phyloP scores from a whole-genome alignment of 2,113 vertebrate species.

The Pomatorhinus ruficollis region DNA sequence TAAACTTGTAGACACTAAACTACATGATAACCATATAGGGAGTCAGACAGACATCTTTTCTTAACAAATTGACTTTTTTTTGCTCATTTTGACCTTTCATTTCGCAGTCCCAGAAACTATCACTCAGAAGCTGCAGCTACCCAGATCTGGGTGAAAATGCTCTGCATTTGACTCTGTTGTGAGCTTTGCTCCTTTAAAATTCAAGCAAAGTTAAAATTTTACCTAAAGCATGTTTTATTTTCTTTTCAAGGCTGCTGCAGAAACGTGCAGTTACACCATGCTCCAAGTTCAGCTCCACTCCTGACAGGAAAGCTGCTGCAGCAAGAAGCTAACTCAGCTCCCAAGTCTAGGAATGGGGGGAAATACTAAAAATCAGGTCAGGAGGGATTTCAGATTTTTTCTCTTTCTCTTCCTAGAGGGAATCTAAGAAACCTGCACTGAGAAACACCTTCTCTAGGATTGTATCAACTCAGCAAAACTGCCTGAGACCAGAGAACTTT shows the following conservation, averaged over 20 bases:
- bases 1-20: background rate
- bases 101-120: background rate
- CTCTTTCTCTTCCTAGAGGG: background rate
- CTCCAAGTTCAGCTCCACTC: background rate
- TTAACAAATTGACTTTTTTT: background rate
- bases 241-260: background rate
- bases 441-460: background rate
- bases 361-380: background rate
- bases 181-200: background rate
- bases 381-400: background rate
- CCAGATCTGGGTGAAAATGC: background rate
- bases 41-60: background rate
- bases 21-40: background rate
- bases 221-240: background rate
- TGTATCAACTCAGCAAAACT: constrained; percentile 47
- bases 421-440: background rate
- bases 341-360: background rate
- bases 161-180: background rate
- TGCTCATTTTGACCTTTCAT: background rate
- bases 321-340: background rate
- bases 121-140: background rate
- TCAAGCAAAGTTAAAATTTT: background rate
- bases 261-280: background rate
- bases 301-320: background rate
- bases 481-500: constrained; percentile 39